Evolutionary conservation across 2,888 invertebrate genomes (phyloP).

Genomic region (Trypoxylon attenuatum): DNA sequence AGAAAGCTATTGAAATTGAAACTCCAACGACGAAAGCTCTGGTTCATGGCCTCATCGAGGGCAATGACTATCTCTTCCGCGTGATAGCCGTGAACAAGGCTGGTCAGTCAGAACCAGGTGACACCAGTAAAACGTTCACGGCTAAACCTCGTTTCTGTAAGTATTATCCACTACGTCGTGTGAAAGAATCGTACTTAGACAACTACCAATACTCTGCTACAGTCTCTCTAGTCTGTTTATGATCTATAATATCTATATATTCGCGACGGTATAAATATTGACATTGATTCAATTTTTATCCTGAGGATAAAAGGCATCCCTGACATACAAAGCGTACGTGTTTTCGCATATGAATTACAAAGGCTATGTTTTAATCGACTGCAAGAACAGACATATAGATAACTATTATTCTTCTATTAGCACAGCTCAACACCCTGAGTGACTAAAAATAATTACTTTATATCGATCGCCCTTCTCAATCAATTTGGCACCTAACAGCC

Average conservation of each 20-base stretch:
- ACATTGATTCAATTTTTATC: conserved; percentile 4
- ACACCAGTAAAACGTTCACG: conserved; percentile 88
- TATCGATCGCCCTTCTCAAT: conserved; percentile 22
- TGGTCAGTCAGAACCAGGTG: conserved; percentile 94
- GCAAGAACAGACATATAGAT: conserved; percentile 3
- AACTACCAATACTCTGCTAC: too few species aligned
- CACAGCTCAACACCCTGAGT: conserved; percentile 7
- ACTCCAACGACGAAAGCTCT: conserved; percentile 84
- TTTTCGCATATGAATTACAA: background rate
- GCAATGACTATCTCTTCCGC: conserved; percentile 97
- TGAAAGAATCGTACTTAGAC: too few species aligned
- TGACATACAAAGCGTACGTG: conserved; percentile 16
- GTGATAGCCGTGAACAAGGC: conserved; percentile 96
- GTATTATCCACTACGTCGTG: conserved; percentile 62
- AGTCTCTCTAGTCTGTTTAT: too few species aligned
- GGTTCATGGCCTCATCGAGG: conserved; percentile 94
- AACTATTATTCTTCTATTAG: background rate
- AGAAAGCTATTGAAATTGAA: conserved; percentile 90
- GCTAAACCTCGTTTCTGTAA: conserved; percentile 89
- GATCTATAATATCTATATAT: too few species aligned
- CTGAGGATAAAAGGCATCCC: conserved; percentile 17
- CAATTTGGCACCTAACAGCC: conserved; percentile 26
- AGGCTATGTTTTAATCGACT: background rate
- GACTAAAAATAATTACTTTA: background rate
- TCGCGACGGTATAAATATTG: too few species aligned